phyloP scores from a whole-genome alignment of 2,888 invertebrate species.

The Meta bourneti region DNA sequence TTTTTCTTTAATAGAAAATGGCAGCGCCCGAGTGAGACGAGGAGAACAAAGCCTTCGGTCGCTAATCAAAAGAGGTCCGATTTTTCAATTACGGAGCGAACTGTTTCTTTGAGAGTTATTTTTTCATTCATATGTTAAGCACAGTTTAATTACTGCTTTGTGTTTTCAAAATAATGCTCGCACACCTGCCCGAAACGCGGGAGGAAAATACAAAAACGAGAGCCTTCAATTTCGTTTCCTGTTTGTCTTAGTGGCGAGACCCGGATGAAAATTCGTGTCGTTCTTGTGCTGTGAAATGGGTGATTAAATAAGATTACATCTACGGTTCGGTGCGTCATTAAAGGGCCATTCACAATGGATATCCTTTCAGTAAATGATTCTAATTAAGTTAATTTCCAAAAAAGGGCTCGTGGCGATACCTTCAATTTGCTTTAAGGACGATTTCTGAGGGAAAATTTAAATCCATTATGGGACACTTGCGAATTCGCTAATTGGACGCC shows the following conservation, averaged over 20 bases:
- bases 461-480: neutral
- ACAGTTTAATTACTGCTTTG: conserved; percentile 31
- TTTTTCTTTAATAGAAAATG: neutral
- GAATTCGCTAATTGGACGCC: neutral
- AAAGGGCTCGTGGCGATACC: neutral
- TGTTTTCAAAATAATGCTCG: neutral
- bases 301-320: neutral
- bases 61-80: conserved; percentile 31
- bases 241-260: neutral
- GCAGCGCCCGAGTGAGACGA: neutral
- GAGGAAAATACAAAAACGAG: neutral
- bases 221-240: neutral
- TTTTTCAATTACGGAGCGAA: conserved; percentile 36
- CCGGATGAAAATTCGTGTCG: neutral
- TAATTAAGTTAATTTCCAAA: neutral
- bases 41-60: conserved; percentile 5
- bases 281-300: neutral
- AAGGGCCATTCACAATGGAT: conserved; percentile 1
- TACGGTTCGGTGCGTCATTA: neutral
- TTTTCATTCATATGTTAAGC: conserved; percentile 36
- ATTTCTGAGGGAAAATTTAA: neutral
- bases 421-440: neutral
- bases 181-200: neutral
- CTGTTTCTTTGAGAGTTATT: conserved; percentile 2
- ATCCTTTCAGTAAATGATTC: neutral